Percentiles rank a stretch among this genome's conserved stretches.
Evolutionary conservation across 2,888 invertebrate genomes (phyloP).

Genomic region (Harpalus rufipes): DNA sequence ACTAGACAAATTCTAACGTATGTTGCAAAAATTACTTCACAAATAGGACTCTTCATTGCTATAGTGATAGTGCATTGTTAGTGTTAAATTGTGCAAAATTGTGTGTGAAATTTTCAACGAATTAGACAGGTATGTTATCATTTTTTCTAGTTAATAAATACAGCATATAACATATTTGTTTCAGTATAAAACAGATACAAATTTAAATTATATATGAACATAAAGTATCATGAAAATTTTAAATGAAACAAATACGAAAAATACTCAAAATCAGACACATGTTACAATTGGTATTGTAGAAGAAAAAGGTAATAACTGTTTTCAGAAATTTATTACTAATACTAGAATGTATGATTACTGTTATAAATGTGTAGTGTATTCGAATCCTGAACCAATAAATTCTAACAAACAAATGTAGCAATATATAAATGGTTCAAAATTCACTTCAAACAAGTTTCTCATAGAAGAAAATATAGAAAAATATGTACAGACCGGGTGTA

Average conservation of each 20-base stretch:
- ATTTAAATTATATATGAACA: no score
- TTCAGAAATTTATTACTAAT: background rate
- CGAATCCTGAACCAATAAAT: no score
- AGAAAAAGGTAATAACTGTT: slow-evolving; percentile 16
- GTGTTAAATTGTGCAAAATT: background rate
- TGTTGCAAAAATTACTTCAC: slow-evolving; percentile 28
- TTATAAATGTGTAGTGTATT: background rate
- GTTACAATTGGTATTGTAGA: slow-evolving; percentile 21
- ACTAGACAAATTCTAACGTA: slow-evolving; percentile 17
- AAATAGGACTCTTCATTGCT: slow-evolving; percentile 14
- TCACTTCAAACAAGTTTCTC: no score
- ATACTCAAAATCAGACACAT: slow-evolving; percentile 10
- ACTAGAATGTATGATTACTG: background rate
- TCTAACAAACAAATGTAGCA: no score
- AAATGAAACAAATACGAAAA: slow-evolving; percentile 21
- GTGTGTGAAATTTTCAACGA: slow-evolving; percentile 6
- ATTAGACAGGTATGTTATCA: slow-evolving; percentile 5
- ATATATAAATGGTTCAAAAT: no score
- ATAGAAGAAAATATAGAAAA: no score
- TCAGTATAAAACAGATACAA: background rate
- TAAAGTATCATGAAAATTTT: slow-evolving; percentile 13
- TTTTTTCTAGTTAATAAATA: background rate
- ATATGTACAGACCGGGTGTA: no score
- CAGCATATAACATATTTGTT: background rate
- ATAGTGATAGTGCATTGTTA: slow-evolving; percentile 8